phyloP scores from a whole-genome alignment of 2,888 invertebrate species.

The Dugesia japonica region DNA sequence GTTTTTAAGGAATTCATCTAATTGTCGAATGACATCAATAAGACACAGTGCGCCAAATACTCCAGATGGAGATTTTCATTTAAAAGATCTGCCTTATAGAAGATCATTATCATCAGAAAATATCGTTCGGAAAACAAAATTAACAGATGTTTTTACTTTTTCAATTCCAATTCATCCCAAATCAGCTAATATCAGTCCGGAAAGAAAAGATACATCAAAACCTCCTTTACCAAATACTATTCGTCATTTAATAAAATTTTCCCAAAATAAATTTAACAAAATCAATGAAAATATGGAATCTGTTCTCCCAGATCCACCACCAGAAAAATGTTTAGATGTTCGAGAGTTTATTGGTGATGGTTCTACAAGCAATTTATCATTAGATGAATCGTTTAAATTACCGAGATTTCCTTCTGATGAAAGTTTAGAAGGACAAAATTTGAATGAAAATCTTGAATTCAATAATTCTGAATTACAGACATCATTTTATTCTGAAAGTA shows the following conservation, averaged over 20 bases:
- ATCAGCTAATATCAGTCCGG: not conserved
- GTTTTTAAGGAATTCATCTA: not conserved
- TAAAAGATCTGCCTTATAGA: not conserved
- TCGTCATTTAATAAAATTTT: not conserved
- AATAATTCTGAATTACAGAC: too few relatives aligned
- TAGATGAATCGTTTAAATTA: not conserved
- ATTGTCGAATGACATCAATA: not conserved
- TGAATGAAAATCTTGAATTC: too few relatives aligned
- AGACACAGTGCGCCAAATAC: not conserved
- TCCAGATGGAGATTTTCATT: not conserved
- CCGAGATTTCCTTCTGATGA: not conserved
- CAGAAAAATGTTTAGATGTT: not conserved
- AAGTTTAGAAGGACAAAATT: not conserved
- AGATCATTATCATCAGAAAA: not conserved
- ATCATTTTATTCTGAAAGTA: too few relatives aligned
- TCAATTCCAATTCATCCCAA: slow-evolving; percentile 8
- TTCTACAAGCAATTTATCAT: not conserved
- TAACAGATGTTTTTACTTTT: not conserved
- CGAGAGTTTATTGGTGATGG: not conserved
- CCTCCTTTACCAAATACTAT: not conserved
- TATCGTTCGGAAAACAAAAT: not conserved
- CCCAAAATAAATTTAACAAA: not conserved
- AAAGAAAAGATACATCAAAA: not conserved
- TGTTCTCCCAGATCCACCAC: not conserved
- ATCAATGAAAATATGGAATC: not conserved